phyloP scores from a whole-genome alignment of 2,113 vertebrate species.

The Alosa alosa region DNA sequence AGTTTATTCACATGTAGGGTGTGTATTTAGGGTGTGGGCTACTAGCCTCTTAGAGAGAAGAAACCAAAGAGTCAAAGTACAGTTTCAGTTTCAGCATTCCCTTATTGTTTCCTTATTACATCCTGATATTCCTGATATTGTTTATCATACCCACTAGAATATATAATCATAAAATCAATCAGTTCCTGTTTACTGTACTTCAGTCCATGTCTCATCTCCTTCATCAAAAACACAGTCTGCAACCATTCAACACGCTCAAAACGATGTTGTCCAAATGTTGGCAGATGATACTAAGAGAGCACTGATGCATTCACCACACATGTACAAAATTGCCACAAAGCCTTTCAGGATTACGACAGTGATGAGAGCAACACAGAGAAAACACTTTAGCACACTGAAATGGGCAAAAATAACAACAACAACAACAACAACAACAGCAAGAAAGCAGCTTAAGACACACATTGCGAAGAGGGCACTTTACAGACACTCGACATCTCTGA shows the following conservation, averaged over 20 bases:
- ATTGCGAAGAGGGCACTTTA: background rate
- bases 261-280: background rate
- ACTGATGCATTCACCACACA: slow-evolving; percentile 5
- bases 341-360: background rate
- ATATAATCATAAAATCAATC: background rate
- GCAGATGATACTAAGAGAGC: background rate
- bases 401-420: background rate
- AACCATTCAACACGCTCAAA: background rate
- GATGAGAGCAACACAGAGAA: background rate
- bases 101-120: background rate
- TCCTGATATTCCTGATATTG: background rate
- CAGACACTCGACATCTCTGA: background rate
- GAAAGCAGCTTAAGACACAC: slow-evolving; percentile 17
- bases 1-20: background rate
- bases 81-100: background rate
- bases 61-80: background rate
- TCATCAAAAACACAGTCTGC: background rate
- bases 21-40: background rate
- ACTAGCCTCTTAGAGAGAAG: too few species aligned
- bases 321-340: background rate
- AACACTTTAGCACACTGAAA: background rate
- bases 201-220: background rate
- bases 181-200: background rate
- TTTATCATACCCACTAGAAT: background rate
- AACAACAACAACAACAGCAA: background rate